Evolutionary conservation across 2,113 vertebrate species (phyloP).

Genomic region (Mus musculus): DNA sequence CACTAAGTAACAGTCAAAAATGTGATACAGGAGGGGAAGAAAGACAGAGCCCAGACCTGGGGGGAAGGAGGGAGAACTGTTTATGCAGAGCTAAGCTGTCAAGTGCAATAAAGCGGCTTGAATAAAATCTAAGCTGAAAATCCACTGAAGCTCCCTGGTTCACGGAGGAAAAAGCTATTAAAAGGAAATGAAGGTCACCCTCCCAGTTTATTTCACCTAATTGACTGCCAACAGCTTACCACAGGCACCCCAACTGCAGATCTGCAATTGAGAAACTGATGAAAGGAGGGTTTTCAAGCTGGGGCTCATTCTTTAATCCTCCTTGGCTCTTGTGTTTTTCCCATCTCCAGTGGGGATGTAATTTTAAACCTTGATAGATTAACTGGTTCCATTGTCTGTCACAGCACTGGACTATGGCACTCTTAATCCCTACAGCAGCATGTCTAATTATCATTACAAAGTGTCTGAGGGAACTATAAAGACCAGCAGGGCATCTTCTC

Average conservation of each 20-base stretch:
- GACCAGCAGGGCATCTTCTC: constrained; percentile 94
- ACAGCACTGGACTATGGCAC: constrained; percentile 89
- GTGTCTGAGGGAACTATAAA: constrained; percentile 91
- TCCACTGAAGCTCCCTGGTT: constrained; percentile 94
- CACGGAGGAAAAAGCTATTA: constrained; percentile 92
- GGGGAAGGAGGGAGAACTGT: constrained; percentile 84
- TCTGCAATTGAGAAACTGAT: constrained; percentile 92
- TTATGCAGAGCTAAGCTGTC: constrained; percentile 93
- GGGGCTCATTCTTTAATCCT: constrained; percentile 92
- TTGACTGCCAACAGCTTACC: constrained; percentile 95
- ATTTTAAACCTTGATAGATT: constrained; percentile 94
- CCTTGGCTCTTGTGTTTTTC: constrained; percentile 86
- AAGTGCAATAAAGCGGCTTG: constrained; percentile 92
- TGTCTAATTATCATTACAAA: constrained; percentile 96
- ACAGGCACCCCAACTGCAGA: constrained; percentile 88
- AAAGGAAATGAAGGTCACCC: constrained; percentile 98
- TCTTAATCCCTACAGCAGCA: constrained; percentile 91
- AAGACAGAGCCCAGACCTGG: constrained; percentile 74
- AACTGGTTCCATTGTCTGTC: constrained; percentile 92
- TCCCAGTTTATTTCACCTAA: constrained; percentile 99
- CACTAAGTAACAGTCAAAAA: constrained; percentile 87
- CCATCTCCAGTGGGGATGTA: constrained; percentile 91
- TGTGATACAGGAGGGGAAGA: constrained; percentile 78
- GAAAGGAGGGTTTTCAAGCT: constrained; percentile 91
- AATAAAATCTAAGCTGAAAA: constrained; percentile 94